These are phyloP conservation scores for Epizoanthus illoricatus DNA, from an alignment of 92 coral and sea anemone species.

Conservation along the genomic window DNA sequence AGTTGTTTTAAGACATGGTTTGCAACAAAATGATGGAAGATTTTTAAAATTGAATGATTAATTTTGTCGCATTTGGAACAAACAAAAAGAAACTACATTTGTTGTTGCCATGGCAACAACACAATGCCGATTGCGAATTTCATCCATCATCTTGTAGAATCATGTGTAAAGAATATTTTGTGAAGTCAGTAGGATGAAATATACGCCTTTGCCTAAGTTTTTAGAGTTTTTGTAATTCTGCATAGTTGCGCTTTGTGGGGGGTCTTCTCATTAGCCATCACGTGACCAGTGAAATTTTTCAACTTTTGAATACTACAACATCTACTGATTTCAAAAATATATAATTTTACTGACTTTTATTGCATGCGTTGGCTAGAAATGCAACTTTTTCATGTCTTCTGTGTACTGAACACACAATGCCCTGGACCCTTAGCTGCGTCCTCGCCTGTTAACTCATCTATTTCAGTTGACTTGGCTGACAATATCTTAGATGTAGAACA, in stretches of 20 bases:
- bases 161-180: background rate
- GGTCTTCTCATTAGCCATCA: background rate
- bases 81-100: background rate
- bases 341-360: background rate
- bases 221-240: background rate
- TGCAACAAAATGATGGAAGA: background rate
- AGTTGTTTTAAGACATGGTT: no score
- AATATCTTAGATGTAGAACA: no score
- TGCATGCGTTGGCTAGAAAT: background rate
- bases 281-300: background rate
- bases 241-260: background rate
- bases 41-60: background rate
- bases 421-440: no score
- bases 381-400: background rate
- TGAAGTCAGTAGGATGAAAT: background rate
- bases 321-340: background rate
- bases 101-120: slow-evolving; percentile 1
- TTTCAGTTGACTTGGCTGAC: no score
- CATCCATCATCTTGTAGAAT: background rate
- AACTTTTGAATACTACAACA: background rate
- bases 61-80: background rate
- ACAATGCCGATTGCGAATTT: background rate
- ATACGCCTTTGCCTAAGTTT: background rate
- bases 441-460: no score
- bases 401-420: no score